A percentile compares a stretch with the other conserved stretches of the same genome.
Evolutionary conservation across 1,140 invertebrate species (phyloP).

Genomic region (Macrobrachium nipponense): DNA sequence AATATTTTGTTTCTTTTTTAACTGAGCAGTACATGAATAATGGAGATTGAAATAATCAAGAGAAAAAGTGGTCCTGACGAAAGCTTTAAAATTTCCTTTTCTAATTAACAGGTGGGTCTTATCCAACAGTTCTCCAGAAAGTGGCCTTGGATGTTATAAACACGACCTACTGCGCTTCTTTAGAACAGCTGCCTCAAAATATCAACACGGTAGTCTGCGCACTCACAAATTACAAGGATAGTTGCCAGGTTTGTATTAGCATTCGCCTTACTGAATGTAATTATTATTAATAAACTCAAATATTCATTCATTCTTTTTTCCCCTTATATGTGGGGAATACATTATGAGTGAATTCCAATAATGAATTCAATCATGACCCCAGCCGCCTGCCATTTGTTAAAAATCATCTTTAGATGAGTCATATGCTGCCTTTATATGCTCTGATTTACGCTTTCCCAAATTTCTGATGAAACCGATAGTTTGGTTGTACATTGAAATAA

Average conservation of each 20-base stretch:
- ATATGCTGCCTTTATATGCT: no score
- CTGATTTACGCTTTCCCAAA: no score
- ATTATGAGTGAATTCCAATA: no score
- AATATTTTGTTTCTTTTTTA: no score
- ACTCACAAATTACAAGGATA: constrained; percentile 13
- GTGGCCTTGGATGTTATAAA: constrained; percentile 29
- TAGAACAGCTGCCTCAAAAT: neutral
- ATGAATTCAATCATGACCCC: no score
- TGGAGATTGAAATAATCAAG: neutral
- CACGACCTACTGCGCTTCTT: neutral
- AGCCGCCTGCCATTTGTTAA: no score
- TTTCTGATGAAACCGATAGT: no score
- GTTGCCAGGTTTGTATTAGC: constrained; percentile 1
- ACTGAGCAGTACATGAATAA: neutral
- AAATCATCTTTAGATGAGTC: no score
- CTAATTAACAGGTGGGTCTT: neutral
- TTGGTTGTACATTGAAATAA: no score
- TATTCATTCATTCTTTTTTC: no score
- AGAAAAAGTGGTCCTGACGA: neutral
- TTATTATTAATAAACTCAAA: no score
- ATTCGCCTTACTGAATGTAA: neutral
- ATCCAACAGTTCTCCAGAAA: constrained; percentile 17
- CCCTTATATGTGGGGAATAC: no score
- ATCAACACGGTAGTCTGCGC: constrained; percentile 5
- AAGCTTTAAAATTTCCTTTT: neutral